A percentile compares a stretch with the other conserved stretches of the same genome.
These are phyloP conservation scores for Gambelia wislizenii DNA, from an alignment of 2,797 vertebrate genomes.

Conservation along the genomic window DNA sequence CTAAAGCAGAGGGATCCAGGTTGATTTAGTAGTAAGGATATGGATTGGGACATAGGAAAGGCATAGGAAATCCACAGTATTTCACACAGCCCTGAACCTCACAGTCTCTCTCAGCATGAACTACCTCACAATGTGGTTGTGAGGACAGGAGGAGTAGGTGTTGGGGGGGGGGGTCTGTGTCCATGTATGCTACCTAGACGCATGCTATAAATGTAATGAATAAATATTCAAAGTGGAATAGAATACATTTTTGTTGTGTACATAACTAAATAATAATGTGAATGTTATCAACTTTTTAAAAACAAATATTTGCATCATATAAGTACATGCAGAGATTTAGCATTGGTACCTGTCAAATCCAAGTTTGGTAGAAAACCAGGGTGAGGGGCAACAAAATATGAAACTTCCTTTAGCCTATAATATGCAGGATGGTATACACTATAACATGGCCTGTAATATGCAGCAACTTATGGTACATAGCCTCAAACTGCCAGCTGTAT, in stretches of 20 bases:
- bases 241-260: background rate
- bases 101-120: background rate
- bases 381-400: background rate
- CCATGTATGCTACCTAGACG: too few relatives aligned
- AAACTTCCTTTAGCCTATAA: background rate
- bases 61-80: too few relatives aligned
- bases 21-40: background rate
- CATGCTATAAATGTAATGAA: too few relatives aligned
- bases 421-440: too few relatives aligned
- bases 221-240: too few relatives aligned
- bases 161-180: too few relatives aligned
- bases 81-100: background rate
- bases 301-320: background rate
- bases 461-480: background rate
- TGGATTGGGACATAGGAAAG: background rate
- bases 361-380: background rate
- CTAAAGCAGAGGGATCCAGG: background rate
- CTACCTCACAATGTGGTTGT: background rate
- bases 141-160: background rate
- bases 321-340: background rate
- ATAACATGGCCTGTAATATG: background rate
- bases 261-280: background rate
- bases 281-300: background rate
- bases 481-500: slow-evolving; percentile 2
- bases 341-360: background rate